Conservation (phyloP, 1,140 invertebrate genomes). For the Euschistus heros region DNA sequence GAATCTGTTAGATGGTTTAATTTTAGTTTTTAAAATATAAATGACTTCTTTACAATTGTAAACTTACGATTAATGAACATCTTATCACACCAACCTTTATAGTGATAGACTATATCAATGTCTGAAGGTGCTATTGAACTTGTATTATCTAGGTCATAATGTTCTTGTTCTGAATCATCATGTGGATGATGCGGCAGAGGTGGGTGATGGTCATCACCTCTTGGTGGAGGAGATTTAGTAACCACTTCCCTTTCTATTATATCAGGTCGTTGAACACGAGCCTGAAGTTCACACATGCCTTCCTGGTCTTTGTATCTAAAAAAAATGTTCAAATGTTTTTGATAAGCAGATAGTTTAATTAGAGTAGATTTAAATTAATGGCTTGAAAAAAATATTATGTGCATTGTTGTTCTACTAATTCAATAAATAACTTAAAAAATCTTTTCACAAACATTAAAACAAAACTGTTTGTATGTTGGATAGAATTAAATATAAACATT, state of each 20-base stretch:
- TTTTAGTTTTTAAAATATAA: too few relatives aligned
- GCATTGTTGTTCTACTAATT: too few relatives aligned
- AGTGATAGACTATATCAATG: constrained; percentile 93
- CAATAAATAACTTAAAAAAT: too few relatives aligned
- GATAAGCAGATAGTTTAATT: too few relatives aligned
- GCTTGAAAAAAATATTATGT: too few relatives aligned
- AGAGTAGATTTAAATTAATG: too few relatives aligned
- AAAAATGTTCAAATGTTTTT: neutral
- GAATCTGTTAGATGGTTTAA: too few relatives aligned
- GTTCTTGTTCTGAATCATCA: constrained; percentile 78
- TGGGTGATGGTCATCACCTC: constrained; percentile 64
- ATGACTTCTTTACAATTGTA: too few relatives aligned
- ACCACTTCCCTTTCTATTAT: constrained; percentile 84
- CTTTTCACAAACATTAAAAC: too few relatives aligned
- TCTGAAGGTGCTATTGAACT: constrained; percentile 94
- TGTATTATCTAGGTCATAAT: constrained; percentile 93
- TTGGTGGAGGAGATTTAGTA: constrained; percentile 58
- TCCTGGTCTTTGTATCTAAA: constrained; percentile 66
- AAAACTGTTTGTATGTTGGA: too few relatives aligned
- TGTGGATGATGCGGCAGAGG: constrained; percentile 44
- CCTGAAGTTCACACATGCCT: constrained; percentile 39
- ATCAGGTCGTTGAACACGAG: constrained; percentile 65
- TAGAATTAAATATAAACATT: too few relatives aligned
- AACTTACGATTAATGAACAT: too few relatives aligned
- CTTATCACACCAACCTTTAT: constrained; percentile 50